Percentiles rank a stretch among this genome's conserved stretches.
These are phyloP conservation scores for Eupithecia exiguata DNA, from an alignment of 2,888 invertebrate genomes.

Conservation along the genomic window DNA sequence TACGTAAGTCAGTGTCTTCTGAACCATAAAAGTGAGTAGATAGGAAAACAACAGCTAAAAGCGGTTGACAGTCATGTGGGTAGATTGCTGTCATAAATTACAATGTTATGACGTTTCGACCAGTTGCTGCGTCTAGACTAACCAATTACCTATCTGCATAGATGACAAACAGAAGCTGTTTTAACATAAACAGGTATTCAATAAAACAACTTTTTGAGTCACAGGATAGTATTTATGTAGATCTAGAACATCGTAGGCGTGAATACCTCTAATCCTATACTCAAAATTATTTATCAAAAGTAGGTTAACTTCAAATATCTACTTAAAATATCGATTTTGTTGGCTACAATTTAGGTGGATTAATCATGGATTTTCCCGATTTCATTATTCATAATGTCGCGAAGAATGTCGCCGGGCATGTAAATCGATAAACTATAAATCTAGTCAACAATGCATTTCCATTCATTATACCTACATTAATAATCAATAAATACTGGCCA, in stretches of 20 bases:
- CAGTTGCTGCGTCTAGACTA: conserved; percentile 28
- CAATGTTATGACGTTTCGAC: conserved; percentile 26
- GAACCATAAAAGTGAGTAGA: background rate
- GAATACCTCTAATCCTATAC: too few relatives aligned
- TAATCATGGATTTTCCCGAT: conserved; percentile 1
- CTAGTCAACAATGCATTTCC: conserved; percentile 22
- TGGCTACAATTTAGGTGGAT: background rate
- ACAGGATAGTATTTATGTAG: background rate
- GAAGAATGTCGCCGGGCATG: conserved; percentile 17
- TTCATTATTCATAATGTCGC: conserved; percentile 19
- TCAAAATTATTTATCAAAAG: background rate
- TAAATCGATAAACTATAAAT: conserved; percentile 21
- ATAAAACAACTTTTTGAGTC: background rate
- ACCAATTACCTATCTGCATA: conserved; percentile 20
- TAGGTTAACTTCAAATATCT: background rate
- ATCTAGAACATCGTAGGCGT: background rate
- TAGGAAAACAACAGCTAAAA: conserved; percentile 13
- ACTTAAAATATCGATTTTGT: background rate
- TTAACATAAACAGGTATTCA: conserved; percentile 14
- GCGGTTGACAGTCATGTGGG: conserved; percentile 30
- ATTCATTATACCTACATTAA: background rate
- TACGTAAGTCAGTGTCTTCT: background rate
- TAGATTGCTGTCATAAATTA: conserved; percentile 28
- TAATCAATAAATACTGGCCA: background rate
- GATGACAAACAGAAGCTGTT: conserved; percentile 9